Evolutionary conservation across 2,888 invertebrate species (phyloP), one percentile per base, ranked within the genome.

Genomic region (Scaptomyza tumidula): DNA sequence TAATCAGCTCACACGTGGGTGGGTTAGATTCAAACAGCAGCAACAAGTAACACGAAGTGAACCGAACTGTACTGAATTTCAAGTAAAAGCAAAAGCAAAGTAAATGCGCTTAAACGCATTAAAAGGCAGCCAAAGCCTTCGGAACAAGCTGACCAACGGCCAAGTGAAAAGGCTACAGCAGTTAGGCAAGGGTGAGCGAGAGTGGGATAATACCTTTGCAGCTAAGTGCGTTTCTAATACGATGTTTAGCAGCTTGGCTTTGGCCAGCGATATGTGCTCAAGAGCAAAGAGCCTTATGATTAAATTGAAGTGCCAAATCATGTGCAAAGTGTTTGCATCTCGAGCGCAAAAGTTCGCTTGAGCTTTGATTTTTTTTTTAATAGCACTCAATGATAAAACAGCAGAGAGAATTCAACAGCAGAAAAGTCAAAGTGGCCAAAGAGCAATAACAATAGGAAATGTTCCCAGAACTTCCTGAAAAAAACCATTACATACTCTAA

Each of bases 1-100:
- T 85, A 85, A 85, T 88, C 85, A 83, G 86, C 78, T 79, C 84
- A 78, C 84, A 82, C 78, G 73, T 68, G 70, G 44, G 14, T 33
- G 0, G 41, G 41, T 1, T 11, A 19, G 35, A n/a, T 45, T 54
- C 46, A 58, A 62, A 64, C 57, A 14, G 49, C 24, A 39, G 46
- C 70, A 75, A 65, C 58, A 54, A 44, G 59, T 65, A 61, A 44
- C 33, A 39, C 11, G 11, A 35, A 44, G 27, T 55, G 39, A 54
- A 35, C 33, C 13, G 33, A 54, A 19, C 29, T 49, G 60, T 53
- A 64, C 56, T 69, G 75, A 79, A 77, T 71, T 69, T 56, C 73
- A 78, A 76, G 75, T 78, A 71, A 66, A 41, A 52, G 54, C 39
- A 61, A 48, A 54, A 64, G 53, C 63, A 75, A 65, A 67, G 77